A percentile compares a stretch with the other conserved stretches of the same genome.
Evolutionary conservation across 2,113 vertebrate genomes (phyloP).

Genomic region (Tachuris rubrigastra): DNA sequence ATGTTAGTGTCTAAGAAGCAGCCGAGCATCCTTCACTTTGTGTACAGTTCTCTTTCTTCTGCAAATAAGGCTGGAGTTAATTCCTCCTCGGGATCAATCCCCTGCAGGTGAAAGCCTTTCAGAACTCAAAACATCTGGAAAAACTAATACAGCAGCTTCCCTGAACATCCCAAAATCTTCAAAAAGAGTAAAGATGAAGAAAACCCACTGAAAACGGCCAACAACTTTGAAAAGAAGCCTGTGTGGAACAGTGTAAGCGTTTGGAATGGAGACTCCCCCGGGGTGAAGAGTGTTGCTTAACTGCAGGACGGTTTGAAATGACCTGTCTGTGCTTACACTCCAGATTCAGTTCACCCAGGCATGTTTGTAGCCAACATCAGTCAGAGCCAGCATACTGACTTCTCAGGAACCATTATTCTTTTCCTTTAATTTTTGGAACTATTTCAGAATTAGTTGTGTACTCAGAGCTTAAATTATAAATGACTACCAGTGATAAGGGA

Average conservation of each 20-base stretch:
- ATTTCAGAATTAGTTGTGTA: background rate
- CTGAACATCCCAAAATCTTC: background rate
- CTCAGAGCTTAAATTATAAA: background rate
- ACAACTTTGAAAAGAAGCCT: background rate
- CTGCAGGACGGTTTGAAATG: background rate
- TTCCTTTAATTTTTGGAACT: background rate
- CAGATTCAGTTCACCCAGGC: background rate
- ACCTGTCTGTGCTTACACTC: background rate
- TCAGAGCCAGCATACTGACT: background rate
- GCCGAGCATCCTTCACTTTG: background rate
- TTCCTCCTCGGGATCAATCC: background rate
- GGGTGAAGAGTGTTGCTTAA: background rate
- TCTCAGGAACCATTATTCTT: background rate
- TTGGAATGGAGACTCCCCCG: conserved; percentile 11
- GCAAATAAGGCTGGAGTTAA: background rate
- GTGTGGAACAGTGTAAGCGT: background rate
- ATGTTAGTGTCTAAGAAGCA: background rate
- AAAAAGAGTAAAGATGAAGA: background rate
- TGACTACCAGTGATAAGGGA: background rate
- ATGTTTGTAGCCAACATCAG: background rate
- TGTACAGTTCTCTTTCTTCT: background rate
- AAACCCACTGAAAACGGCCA: background rate
- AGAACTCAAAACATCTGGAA: background rate
- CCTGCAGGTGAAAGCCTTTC: background rate
- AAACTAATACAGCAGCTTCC: background rate